Percentiles rank a stretch among this genome's conserved stretches.
Conservation (phyloP, 1,140 invertebrate genomes). For the Penaeus chinensis region DNA sequence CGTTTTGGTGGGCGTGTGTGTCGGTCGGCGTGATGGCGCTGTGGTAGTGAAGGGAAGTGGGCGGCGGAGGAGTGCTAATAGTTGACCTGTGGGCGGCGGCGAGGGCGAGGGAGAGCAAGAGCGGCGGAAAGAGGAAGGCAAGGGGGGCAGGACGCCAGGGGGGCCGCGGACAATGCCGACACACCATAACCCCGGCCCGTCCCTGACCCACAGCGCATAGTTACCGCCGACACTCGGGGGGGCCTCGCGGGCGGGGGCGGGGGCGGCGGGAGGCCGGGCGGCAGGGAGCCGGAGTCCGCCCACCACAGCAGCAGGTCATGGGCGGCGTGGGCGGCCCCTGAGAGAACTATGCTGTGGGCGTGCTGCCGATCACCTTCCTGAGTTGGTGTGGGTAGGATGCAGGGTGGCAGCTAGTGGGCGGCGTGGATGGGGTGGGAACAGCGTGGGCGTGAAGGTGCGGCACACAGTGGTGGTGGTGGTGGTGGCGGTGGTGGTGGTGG, state of each 20-base stretch:
- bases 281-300: conserved; percentile 49
- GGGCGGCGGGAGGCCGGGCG: conserved; percentile 44
- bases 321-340: conserved; percentile 49
- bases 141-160: conserved; percentile 55
- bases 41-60: not conserved
- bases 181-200: conserved; percentile 60
- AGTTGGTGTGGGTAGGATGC: not conserved
- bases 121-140: conserved; percentile 47
- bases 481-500: conserved; percentile 48
- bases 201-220: conserved; percentile 58
- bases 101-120: conserved; percentile 49
- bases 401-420: conserved; percentile 4
- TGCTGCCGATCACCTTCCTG: conserved; percentile 2
- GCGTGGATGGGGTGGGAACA: not conserved
- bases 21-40: conserved; percentile 35
- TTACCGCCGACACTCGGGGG: conserved; percentile 53
- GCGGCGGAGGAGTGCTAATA: conserved; percentile 6
- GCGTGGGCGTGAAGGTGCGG: conserved; percentile 18
- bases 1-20: conserved; percentile 33
- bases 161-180: conserved; percentile 56
- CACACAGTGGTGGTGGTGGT: conserved; percentile 38
- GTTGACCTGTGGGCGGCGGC: conserved; percentile 43
- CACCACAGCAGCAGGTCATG: conserved; percentile 57
- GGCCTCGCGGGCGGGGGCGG: conserved; percentile 55
- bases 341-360: conserved; percentile 7